These are phyloP conservation scores for Chitala chitala DNA, from an alignment of 2,113 vertebrate genomes.

Conservation along the genomic window DNA sequence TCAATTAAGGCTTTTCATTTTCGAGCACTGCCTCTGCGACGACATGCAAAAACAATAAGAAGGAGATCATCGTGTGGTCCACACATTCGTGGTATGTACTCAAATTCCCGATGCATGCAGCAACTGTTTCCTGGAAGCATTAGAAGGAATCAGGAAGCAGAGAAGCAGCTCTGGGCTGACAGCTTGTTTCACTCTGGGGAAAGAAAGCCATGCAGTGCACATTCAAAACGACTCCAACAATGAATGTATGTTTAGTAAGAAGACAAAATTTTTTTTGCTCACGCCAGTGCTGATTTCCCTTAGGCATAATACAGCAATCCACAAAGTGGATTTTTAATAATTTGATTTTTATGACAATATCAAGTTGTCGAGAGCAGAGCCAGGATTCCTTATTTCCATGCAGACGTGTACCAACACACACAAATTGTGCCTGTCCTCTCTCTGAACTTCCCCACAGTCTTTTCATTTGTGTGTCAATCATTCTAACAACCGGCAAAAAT, in stretches of 20 bases:
- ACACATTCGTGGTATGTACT: too few relatives aligned
- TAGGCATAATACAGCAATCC: not conserved
- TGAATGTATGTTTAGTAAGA: conserved; percentile 1
- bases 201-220: not conserved
- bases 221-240: not conserved
- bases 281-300: conserved; percentile 10
- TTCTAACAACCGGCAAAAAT: conserved; percentile 28
- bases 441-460: conserved; percentile 40
- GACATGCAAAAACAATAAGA: too few relatives aligned
- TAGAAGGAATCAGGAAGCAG: too few relatives aligned
- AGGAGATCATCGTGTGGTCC: too few relatives aligned
- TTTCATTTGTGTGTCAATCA: conserved; percentile 41
- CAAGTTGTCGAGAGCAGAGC: not conserved
- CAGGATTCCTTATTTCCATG: conserved; percentile 23
- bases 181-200: not conserved
- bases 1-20: not conserved
- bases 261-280: not conserved
- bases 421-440: conserved; percentile 40
- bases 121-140: too few relatives aligned
- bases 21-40: not conserved
- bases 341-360: conserved; percentile 18
- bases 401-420: conserved; percentile 32
- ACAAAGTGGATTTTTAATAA: conserved; percentile 15
- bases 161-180: too few relatives aligned
- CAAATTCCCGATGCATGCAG: too few relatives aligned